Evolutionary conservation across 2,113 vertebrate species (phyloP).

Genomic region (Sturnira hondurensis): DNA sequence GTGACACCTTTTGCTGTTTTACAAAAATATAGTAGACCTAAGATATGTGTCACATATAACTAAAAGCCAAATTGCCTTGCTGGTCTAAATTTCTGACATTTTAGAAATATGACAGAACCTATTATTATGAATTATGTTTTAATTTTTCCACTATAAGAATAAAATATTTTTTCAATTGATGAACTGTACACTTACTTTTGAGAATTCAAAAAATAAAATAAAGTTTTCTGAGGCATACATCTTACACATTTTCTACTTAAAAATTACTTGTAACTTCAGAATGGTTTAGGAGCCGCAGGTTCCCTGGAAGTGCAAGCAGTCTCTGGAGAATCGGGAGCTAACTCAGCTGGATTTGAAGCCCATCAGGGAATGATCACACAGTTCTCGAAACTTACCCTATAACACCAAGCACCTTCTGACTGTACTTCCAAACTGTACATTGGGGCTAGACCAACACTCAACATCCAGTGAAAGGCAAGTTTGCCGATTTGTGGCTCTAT

Average conservation of each 20-base stretch:
- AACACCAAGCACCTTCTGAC: neutral
- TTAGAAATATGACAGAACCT: constrained; percentile 50
- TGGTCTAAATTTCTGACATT: constrained; percentile 42
- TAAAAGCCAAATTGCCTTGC: constrained; percentile 48
- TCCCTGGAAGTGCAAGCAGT: neutral
- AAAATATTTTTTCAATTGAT: constrained; percentile 11
- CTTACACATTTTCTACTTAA: neutral
- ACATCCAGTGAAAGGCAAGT: neutral
- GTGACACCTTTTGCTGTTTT: constrained; percentile 48
- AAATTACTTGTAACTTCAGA: neutral
- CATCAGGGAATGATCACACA: neutral
- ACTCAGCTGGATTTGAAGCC: neutral
- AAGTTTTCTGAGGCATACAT: neutral
- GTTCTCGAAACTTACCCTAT: neutral
- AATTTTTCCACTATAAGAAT: constrained; percentile 44
- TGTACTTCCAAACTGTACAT: neutral
- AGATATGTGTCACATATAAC: constrained; percentile 10
- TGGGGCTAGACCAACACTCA: neutral
- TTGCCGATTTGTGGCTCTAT: neutral
- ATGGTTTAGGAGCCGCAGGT: neutral
- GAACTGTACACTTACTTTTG: constrained; percentile 39
- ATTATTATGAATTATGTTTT: constrained; percentile 51
- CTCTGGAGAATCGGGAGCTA: neutral
- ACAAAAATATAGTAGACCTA: constrained; percentile 52
- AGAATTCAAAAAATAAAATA: constrained; percentile 29